Percentiles rank a stretch among this genome's conserved stretches.
phyloP scores from a whole-genome alignment of 2,888 invertebrate genomes.

The Ptilodon capucinus region DNA sequence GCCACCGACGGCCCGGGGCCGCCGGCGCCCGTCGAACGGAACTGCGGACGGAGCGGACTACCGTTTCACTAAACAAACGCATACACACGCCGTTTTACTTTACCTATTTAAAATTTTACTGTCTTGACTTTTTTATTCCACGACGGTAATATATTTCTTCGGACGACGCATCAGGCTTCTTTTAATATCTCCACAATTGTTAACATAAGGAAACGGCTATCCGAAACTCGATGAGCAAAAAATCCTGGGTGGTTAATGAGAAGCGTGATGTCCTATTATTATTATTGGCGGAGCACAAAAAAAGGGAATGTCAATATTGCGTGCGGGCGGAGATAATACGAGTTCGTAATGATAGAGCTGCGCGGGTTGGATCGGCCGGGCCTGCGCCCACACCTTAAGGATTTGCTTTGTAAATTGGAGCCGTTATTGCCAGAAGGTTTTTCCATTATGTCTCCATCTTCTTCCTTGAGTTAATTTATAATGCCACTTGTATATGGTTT shows the following conservation, averaged over 20 bases:
- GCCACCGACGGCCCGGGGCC: constrained; percentile 38
- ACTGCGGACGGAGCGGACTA: constrained; percentile 40
- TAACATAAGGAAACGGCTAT: constrained; percentile 40
- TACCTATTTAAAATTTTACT: constrained; percentile 47
- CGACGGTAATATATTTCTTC: constrained; percentile 23
- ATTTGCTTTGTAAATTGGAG: constrained; percentile 39
- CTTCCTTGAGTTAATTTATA: constrained; percentile 2
- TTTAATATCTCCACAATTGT: constrained; percentile 43
- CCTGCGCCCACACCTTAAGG: constrained; percentile 23
- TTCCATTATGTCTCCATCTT: constrained; percentile 29
- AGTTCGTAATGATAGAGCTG: constrained; percentile 42
- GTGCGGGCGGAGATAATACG: constrained; percentile 47
- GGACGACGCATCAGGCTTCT: constrained; percentile 32
- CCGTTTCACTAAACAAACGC: constrained; percentile 50
- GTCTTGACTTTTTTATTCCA: constrained; percentile 25
- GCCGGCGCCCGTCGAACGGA: constrained; percentile 40
- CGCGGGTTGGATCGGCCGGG: constrained; percentile 12
- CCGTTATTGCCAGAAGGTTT: constrained; percentile 25
- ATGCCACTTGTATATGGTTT: no score
- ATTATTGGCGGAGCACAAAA: constrained; percentile 43
- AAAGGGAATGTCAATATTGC: constrained; percentile 59
- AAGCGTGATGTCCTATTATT: constrained; percentile 44
- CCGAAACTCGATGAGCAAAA: constrained; percentile 45
- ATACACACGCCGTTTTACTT: constrained; percentile 43
- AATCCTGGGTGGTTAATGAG: constrained; percentile 48